Base-by-base conservation (phyloP, 1,140 invertebrate genomes). In the Lepeophtheirus salmonis region DNA sequence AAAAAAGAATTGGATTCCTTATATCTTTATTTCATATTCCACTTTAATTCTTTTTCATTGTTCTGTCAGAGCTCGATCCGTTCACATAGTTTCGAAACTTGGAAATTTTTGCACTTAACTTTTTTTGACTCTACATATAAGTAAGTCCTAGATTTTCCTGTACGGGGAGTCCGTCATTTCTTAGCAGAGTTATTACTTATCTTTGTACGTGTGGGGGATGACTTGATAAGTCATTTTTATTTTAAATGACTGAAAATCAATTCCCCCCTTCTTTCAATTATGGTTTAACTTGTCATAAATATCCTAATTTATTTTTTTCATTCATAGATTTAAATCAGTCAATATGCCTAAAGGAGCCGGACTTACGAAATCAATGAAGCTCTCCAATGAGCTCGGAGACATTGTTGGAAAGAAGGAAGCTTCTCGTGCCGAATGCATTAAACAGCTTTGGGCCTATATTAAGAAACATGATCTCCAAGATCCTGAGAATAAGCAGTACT, bases 391-490 rank as follows among this genome's bases (percentile, higher is more conserved):
- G 59, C 49, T 61, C 3, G 50, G 53, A 12, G 59, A 54, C n/a
- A 53, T 61, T 23, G 50, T 61, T 17, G 59, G 50, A 16, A 54
- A 56, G 50, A 50, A 54, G 25, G 49, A 61, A 24, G 59, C 55
- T 17, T 26, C 23, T 26, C 23, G 57, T 18, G 41, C 57, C 49
- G 57, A 60, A 24, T 50, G 30, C 49, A 51, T 60, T 17, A 60
- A 60, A 30, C 30, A 60, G 20, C 48, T 60, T 12, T 60, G 57
- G 57, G 57, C 57, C 48, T 60, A 60, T 30, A 60, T 60, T 12
- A 60, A 60, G 57, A 51, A 60, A 21, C n/a, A 60, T 10, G 50
- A 60, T 50, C 57, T 60, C n/a, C 57, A 60, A 51, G 57, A 60
- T 16, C 57, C 57, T 30, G 57, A 60, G 57, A 60, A 60, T 30